Base-by-base conservation (phyloP, 2,888 invertebrate species). In the Philaethria dido region DNA sequence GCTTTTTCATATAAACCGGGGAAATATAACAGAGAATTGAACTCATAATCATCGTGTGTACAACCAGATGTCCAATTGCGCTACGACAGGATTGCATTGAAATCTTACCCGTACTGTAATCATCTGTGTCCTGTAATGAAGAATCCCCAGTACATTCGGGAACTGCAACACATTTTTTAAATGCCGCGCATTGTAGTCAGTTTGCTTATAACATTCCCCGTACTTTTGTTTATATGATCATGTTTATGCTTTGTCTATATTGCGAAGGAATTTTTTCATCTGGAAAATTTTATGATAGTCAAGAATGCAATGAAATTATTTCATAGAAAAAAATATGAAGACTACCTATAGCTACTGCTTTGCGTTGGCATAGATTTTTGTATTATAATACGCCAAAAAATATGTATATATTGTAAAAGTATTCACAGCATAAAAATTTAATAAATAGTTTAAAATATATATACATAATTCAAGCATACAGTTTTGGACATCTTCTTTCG, bases 251-350 rank as follows among this genome's bases (percentile, higher is more conserved):
- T n/a, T 92, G 74, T 92, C 92, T 64, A 90, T 86, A 76, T 90
- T 92, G 65, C 92, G 89, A 8, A 92, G 83, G 72, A 89, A 87
- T 74, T 92, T 92, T 72, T 92, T 92, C 89, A 91, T 91, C 89
- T 89, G 73, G 47, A 60, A 64, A 65, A 33, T 33, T 33, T 29
- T n/a, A n/a, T n/a, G n/a, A n/a, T n/a, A n/a, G n/a, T n/a, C n/a
- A n/a, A n/a, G n/a, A n/a, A n/a, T n/a, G n/a, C n/a, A n/a, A n/a
- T n/a, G n/a, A n/a, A n/a, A n/a, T n/a, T n/a, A n/a, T n/a, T n/a
- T n/a, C n/a, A n/a, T n/a, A n/a, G n/a, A n/a, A n/a, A n/a, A n/a
- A n/a, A n/a, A n/a, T n/a, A n/a, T n/a, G n/a, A n/a, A n/a, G n/a
- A n/a, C n/a, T n/a, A n/a, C n/a, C n/a, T n/a, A n/a, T n/a, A n/a